A percentile compares a stretch with the other conserved stretches of the same genome.
phyloP scores from a whole-genome alignment of 2,888 invertebrate species.

The Stenodera caucasica region DNA sequence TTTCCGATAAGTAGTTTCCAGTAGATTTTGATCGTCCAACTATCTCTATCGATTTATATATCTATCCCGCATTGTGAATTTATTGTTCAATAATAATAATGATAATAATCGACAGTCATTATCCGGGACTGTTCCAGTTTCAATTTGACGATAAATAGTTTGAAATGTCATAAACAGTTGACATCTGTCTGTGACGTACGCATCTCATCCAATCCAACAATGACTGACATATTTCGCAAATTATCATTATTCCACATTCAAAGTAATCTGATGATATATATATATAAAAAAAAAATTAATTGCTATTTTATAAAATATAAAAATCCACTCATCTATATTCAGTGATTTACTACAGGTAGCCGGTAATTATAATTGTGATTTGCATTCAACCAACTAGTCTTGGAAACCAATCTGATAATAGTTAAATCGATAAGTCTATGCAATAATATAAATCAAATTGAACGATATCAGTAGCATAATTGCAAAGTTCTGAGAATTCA shows the following conservation, averaged over 20 bases:
- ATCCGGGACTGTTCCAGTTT: conserved; percentile 18
- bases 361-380: not conserved
- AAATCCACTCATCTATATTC: conserved; percentile 21
- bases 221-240: conserved; percentile 28
- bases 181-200: conserved; percentile 34
- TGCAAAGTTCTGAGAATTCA: not conserved
- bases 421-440: not conserved
- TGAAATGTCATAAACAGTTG: conserved; percentile 33
- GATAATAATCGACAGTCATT: not conserved
- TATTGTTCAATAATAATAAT: not conserved
- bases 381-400: not conserved
- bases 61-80: not conserved
- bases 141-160: conserved; percentile 40
- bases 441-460: not conserved
- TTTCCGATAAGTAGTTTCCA: not conserved
- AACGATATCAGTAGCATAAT: not conserved
- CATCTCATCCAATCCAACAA: conserved; percentile 37
- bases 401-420: not conserved
- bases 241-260: conserved; percentile 19
- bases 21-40: not conserved
- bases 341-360: conserved; percentile 23
- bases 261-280: not conserved
- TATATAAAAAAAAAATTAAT: too few species aligned
- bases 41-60: too few species aligned
- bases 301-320: too few species aligned